Evolutionary conservation across 2,888 invertebrate genomes (phyloP).

Genomic region (Melanostoma scalare): DNA sequence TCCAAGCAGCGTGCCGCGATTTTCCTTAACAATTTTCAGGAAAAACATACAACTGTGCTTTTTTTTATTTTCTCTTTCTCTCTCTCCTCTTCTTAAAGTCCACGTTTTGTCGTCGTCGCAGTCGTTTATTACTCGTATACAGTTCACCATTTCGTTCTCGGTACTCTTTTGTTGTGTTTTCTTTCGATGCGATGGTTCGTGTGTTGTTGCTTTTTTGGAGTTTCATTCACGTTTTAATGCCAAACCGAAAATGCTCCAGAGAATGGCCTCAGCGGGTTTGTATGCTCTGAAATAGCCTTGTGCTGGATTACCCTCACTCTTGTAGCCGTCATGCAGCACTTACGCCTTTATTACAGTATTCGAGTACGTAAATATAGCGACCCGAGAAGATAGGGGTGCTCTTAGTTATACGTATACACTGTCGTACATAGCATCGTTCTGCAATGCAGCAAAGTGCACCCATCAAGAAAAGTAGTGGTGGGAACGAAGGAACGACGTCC

Average conservation of each 20-base stretch:
- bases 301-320: constrained; percentile 35
- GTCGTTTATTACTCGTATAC: constrained; percentile 28
- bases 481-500: constrained; percentile 23
- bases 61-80: background rate
- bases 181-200: constrained; percentile 1
- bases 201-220: constrained; percentile 4
- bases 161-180: constrained; percentile 15
- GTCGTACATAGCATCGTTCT: constrained; percentile 42
- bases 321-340: constrained; percentile 44
- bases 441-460: constrained; percentile 67
- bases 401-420: constrained; percentile 35
- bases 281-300: constrained; percentile 24
- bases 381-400: constrained; percentile 32
- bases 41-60: constrained; percentile 25
- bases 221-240: constrained; percentile 31
- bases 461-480: constrained; percentile 36
- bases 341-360: constrained; percentile 65
- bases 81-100: no score
- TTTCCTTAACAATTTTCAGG: constrained; percentile 47
- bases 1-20: constrained; percentile 49
- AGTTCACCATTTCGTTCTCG: constrained; percentile 16
- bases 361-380: constrained; percentile 63
- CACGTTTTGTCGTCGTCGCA: background rate
- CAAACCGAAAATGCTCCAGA: constrained; percentile 16
- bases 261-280: constrained; percentile 6